Evolutionary conservation across 2,113 vertebrate genomes (phyloP), one percentile per base, ranked within the genome.

Genomic region (Mirza zaza): DNA sequence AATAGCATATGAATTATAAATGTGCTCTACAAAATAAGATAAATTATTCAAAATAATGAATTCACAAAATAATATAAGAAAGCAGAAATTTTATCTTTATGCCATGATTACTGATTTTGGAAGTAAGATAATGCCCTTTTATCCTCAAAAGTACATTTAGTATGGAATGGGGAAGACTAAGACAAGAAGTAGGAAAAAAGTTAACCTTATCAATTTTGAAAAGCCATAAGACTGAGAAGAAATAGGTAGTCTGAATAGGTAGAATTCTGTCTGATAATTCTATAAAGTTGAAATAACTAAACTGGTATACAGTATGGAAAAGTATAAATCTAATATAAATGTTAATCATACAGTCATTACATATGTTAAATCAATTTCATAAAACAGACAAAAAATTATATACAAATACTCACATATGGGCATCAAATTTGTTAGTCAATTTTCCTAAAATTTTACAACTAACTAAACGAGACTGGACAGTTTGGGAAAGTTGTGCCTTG

Each of bases 401-500:
- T 34, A 87, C 18, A 94, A 88, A 92, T 98, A 99, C 99, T 99
- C 98, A 99, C 99, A 98, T 98, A 96, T 99, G 99, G 96, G 98
- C 98, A 98, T 99, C 99, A 98, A 99, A 99, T 98, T 99, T 99
- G 97, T 98, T 99, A 97, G 99, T 98, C 93, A 99, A 98, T 98
- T 99, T 99, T 95, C 99, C 99, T 97, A 99, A 98, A 98, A 99
- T 99, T 95, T 99, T 99, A 98, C 99, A 99, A 98, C 98, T 99
- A 98, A 99, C 98, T 98, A 99, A 98, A 88, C 99, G 99, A 81
- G 99, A 98, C 91, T 99, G 99, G 91, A 99, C 97, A 27, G 99
- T 99, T 98, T 99, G 99, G 85, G 99, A 99, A 97, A 99, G 98
- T 80, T 99, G 99, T 94, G 99, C 98, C 98, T 99, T 99, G 83